Base-by-base conservation (phyloP, 1,140 invertebrate species). In the Drosophila prosaltans region DNA sequence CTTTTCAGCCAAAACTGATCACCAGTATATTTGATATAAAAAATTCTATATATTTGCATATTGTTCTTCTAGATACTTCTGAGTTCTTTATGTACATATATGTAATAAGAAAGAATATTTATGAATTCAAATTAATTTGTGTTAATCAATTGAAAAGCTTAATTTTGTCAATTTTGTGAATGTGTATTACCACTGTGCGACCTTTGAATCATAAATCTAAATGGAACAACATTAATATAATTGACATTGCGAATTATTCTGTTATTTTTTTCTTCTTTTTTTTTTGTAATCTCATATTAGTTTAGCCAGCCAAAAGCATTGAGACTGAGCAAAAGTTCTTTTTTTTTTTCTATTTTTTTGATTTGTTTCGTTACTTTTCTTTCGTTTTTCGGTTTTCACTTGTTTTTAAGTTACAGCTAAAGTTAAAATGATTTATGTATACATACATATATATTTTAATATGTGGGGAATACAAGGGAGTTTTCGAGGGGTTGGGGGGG, bases 401-500 rank as follows among this genome's bases (percentile, higher is more conserved):
- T 36, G 6, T 36, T 36, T 36, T 36, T 48, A 21, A 48, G 45
- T 51, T 51, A 26, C 9, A 51, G 9, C 26, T 51, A 51, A 8
- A 51, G 8, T 51, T 51, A 26, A 51, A 51, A 51, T 26, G 45
- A n/a, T 51, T 6, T 62, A 40, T 70, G n/a, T 72, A 40, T 39
- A 3, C 32, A 61, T 61, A 24, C 60, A 40, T 61, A 63, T 75
- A 40, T 72, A 36, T 24, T 16, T 16, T 16, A 16, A 16, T 16
- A 16, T 43, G 3, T 43, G 11, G 1, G 11, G 8, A 16, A 16
- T 16, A 24, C 26, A 51, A 24, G 45, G 16, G 16, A n/a, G 8
- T 8, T 6, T n/a, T 24, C 5, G 2, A 21, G 16, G 6, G 16
- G 2, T 2, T 2, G 21, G 3, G 3, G 45, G 0, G 0, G 7